phyloP scores from a whole-genome alignment of 2,888 invertebrate genomes.

The Muscina levida region DNA sequence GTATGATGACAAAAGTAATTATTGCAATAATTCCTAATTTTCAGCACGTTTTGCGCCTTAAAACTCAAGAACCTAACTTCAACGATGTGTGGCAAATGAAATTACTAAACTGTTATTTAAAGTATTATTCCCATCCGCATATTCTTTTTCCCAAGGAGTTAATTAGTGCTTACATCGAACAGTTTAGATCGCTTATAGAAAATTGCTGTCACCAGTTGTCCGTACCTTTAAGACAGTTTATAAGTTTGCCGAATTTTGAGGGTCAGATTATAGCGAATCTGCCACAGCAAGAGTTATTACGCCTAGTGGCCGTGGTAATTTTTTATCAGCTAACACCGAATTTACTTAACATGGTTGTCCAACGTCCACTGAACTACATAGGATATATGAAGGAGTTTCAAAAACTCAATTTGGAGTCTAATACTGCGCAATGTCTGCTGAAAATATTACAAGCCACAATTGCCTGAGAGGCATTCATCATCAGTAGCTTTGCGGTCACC shows the following conservation, averaged over 20 bases:
- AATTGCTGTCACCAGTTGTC: conserved; percentile 68
- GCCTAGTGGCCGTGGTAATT: conserved; percentile 74
- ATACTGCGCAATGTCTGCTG: conserved; percentile 74
- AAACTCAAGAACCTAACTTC: conserved; percentile 66
- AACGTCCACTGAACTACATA: conserved; percentile 74
- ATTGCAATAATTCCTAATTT: conserved; percentile 2
- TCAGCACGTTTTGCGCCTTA: conserved; percentile 71
- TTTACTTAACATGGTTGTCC: conserved; percentile 74
- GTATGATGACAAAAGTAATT: not conserved
- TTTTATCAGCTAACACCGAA: conserved; percentile 77
- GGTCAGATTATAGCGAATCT: conserved; percentile 71
- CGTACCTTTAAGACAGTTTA: conserved; percentile 73
- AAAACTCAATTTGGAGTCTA: conserved; percentile 73
- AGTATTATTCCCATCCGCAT: conserved; percentile 68
- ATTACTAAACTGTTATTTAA: conserved; percentile 82
- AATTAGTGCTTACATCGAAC: conserved; percentile 75
- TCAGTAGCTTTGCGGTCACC: not conserved
- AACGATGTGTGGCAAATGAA: conserved; percentile 88
- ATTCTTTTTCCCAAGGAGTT: conserved; percentile 76
- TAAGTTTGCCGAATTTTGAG: conserved; percentile 71
- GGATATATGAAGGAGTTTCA: conserved; percentile 76
- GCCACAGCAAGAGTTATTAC: conserved; percentile 70
- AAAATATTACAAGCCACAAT: conserved; percentile 73
- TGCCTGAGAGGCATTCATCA: conserved; percentile 39
- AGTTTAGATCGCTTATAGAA: conserved; percentile 73